phyloP scores from a whole-genome alignment of 2,888 invertebrate species.

The Cybosia mesomella region DNA sequence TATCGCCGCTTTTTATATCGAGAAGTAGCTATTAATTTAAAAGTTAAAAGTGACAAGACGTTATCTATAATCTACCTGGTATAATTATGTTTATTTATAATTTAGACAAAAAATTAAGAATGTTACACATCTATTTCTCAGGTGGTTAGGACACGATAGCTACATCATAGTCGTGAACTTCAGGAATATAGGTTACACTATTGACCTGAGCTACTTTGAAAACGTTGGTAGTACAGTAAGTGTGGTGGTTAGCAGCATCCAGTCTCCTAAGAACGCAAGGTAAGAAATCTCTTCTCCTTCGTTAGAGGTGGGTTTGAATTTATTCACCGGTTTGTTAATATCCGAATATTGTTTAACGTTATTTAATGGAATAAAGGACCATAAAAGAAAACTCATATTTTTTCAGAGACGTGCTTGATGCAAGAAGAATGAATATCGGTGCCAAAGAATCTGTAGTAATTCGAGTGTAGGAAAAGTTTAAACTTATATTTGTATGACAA shows the following conservation, averaged over 20 bases:
- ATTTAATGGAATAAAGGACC: conserved; percentile 7
- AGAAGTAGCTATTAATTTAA: no score
- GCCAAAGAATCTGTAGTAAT: conserved; percentile 78
- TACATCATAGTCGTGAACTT: conserved; percentile 87
- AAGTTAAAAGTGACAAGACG: no score
- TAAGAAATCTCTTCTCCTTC: conserved; percentile 59
- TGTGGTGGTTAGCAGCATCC: conserved; percentile 81
- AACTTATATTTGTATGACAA: conserved; percentile 26
- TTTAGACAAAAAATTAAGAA: no score
- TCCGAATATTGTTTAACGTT: background rate
- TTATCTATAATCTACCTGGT: no score
- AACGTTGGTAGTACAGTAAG: conserved; percentile 74
- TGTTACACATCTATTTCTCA: conserved; percentile 37
- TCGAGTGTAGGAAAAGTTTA: conserved; percentile 56
- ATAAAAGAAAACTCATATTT: conserved; percentile 34
- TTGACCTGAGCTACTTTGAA: conserved; percentile 86
- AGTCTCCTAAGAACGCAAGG: conserved; percentile 82
- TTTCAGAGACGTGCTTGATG: conserved; percentile 75
- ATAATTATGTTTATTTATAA: no score
- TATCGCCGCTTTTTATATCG: no score
- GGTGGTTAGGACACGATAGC: conserved; percentile 63
- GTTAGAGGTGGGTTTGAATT: background rate
- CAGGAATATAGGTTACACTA: conserved; percentile 76
- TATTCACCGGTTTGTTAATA: background rate
- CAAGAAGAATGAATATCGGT: conserved; percentile 64